A percentile compares a stretch with the other conserved stretches of the same genome.
These are phyloP conservation scores for Eulemur mongoz DNA, from an alignment of 2,797 vertebrate genomes.

Conservation along the genomic window DNA sequence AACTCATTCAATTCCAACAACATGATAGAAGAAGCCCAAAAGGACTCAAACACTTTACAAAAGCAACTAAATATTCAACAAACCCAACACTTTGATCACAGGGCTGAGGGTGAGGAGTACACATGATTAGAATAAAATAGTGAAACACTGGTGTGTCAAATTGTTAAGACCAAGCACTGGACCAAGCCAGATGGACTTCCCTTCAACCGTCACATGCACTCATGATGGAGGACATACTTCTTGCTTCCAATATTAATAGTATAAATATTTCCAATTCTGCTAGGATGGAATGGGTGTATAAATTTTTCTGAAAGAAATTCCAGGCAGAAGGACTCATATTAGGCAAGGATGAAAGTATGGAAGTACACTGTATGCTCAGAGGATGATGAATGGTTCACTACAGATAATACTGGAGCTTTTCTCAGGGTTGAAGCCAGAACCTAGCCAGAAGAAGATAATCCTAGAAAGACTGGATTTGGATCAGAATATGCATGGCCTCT, in stretches of 20 bases:
- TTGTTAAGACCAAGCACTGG: background rate
- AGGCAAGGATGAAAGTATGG: background rate
- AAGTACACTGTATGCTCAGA: background rate
- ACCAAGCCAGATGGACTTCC: background rate
- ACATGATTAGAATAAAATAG: background rate
- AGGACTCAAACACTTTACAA: conserved; percentile 9
- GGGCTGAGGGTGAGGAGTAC: background rate
- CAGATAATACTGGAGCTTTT: background rate
- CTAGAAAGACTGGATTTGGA: background rate
- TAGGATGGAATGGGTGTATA: background rate
- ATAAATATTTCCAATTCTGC: background rate
- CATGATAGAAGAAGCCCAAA: background rate
- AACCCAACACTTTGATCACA: background rate
- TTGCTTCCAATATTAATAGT: background rate
- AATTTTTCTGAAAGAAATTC: background rate
- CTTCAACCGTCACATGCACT: background rate
- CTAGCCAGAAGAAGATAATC: background rate
- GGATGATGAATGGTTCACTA: background rate
- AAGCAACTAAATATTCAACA: conserved; percentile 21
- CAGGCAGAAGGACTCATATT: background rate
- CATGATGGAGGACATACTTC: background rate
- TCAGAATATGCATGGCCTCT: background rate
- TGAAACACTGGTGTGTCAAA: background rate
- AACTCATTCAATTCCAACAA: background rate
- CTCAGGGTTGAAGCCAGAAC: background rate